Conservation (phyloP, 2,797 vertebrate genomes). For the Pangasius krempfi region DNA sequence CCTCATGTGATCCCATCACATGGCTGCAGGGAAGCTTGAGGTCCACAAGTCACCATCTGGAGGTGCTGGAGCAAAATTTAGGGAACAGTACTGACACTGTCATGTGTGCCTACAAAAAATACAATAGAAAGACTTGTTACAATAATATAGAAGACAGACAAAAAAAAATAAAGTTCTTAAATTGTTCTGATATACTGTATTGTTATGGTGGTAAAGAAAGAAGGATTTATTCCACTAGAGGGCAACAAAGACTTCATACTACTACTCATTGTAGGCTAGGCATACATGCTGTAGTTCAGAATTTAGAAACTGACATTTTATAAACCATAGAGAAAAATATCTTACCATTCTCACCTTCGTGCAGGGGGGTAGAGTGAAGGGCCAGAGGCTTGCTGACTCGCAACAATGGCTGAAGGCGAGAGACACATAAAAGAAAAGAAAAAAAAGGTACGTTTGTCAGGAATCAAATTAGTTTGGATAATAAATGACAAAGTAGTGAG, state of each 20-base stretch:
- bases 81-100: constrained; percentile 29
- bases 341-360: constrained; percentile 97
- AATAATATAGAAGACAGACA: not conserved
- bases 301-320: not conserved
- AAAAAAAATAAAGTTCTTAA: not conserved
- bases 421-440: constrained; percentile 74
- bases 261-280: not conserved
- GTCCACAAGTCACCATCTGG: constrained; percentile 80
- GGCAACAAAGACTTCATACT: constrained; percentile 49
- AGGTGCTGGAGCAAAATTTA: constrained; percentile 59
- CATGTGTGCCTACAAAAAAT: constrained; percentile 32
- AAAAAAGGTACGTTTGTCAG: not conserved
- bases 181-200: not conserved
- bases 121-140: not conserved
- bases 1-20: constrained; percentile 95
- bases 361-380: constrained; percentile 86
- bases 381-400: constrained; percentile 87
- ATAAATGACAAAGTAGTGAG: not conserved
- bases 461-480: not conserved
- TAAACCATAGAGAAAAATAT: constrained; percentile 43
- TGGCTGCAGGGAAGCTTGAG: constrained; percentile 84
- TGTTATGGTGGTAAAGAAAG: not conserved
- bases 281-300: not conserved
- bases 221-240: constrained; percentile 66
- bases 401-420: constrained; percentile 94